Base-by-base conservation (phyloP, 35 echinoderm and acorn worm genomes). In the Apostichopus californicus region DNA sequence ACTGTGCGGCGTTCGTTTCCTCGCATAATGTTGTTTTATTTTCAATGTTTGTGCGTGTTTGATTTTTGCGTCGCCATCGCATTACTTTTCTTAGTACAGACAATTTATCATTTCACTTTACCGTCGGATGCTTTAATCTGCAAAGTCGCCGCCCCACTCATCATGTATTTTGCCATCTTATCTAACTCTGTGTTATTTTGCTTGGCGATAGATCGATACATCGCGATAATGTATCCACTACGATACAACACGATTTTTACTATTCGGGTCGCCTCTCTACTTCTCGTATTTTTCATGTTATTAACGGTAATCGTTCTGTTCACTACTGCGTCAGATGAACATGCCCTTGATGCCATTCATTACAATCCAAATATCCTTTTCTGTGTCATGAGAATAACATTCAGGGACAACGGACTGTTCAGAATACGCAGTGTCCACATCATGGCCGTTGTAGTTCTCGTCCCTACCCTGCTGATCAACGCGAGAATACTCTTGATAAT, bases 181-280 rank as follows among this genome's bases (percentile, higher is more conserved):
- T 72, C 26, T 9, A 89, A 89, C 86, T 46, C 68, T 10, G 86
- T 88, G 0, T 52, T 88, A 8, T 88, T 88, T 17, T 71, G 68
- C 13, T 46, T 88, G 7, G 86, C 86, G 7, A 71, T 88, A 65
- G 86, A 88, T 18, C 86, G 86, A 73, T 88, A 22, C 20, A 88
- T 73, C 59, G 86, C 86, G 86, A 28, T 88, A 5, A 88, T 24
- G 25, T 72, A 64, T 54, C 86, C 86, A 13, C 58, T 88, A 9
- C 86, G 86, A 2, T 88, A 88, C 54, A 34, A 52, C 11, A 46
- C 46, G 6, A 71, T 72, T 26, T 71, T 88, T 2, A 88, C 86
- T 11, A 9, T 14, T 18, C 14, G 18, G 6, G 8, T 5, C 0
- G 86, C 86, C 3, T 5, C 1, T 12, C 20, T 34, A 22, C 26